These are phyloP conservation scores for Eulemur rubriventer DNA, from an alignment of 2,797 vertebrate species.

Conservation along the genomic window DNA sequence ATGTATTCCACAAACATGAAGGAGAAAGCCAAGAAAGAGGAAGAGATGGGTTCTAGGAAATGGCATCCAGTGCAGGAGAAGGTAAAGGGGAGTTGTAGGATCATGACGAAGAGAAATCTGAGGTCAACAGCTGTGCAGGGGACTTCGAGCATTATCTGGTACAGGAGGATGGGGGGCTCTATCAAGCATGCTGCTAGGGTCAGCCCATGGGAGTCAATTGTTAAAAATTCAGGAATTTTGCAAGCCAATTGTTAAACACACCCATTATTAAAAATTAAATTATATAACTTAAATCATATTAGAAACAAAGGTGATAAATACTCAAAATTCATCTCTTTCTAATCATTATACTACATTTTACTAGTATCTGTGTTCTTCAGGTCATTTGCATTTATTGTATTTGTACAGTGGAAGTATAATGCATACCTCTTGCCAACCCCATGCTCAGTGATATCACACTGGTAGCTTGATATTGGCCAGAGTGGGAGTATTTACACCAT, in stretches of 20 bases:
- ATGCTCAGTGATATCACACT: not conserved
- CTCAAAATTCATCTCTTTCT: not conserved
- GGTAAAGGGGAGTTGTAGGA: not conserved
- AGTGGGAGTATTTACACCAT: not conserved
- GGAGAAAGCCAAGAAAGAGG: not conserved
- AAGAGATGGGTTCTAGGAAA: not conserved
- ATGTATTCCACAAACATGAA: not conserved
- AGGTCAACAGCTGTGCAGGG: not conserved
- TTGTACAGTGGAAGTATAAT: not conserved
- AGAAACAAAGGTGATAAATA: not conserved
- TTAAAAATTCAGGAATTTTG: not conserved
- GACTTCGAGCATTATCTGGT: not conserved
- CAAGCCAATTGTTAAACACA: not conserved
- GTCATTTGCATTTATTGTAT: not conserved
- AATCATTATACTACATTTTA: not conserved
- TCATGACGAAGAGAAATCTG: not conserved
- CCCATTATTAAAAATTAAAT: not conserved
- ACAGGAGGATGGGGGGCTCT: not conserved
- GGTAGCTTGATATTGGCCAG: not conserved
- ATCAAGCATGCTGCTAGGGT: accelerated
- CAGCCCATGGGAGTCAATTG: not conserved
- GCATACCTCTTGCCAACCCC: not conserved
- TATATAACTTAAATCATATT: not conserved
- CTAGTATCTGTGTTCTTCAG: not conserved
- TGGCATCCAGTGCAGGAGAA: not conserved